A percentile compares a stretch with the other conserved stretches of the same genome.
phyloP scores from a whole-genome alignment of 2,888 invertebrate genomes.

The Apodemia duryi region DNA sequence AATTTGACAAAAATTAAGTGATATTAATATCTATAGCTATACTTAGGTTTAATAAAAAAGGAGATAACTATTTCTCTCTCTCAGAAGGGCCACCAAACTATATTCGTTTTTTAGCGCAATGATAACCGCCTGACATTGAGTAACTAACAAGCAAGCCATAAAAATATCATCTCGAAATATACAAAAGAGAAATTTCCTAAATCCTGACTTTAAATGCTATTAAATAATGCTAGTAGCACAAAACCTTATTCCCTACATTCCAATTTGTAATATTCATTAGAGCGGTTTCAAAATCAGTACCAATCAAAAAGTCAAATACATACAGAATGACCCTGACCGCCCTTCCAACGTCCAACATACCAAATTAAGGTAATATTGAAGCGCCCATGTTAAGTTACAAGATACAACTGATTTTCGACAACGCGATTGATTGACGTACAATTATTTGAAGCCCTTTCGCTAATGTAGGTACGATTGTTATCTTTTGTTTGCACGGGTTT shows the following conservation, averaged over 20 bases:
- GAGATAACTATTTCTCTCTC: no score
- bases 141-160: no score
- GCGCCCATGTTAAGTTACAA: conserved; percentile 29
- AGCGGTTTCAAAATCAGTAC: conserved; percentile 26
- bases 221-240: no score
- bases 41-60: no score
- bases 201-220: no score
- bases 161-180: no score
- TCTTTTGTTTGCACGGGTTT: conserved; percentile 53
- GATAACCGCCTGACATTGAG: no score
- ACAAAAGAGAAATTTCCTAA: no score
- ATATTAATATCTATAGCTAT: no score
- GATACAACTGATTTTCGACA: conserved; percentile 42
- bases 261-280: conserved; percentile 33
- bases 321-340: conserved; percentile 37
- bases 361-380: conserved; percentile 55
- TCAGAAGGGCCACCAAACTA: no score
- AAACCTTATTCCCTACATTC: conserved; percentile 21
- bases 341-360: conserved; percentile 48
- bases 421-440: conserved; percentile 59
- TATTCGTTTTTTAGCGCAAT: no score
- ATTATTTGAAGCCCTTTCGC: conserved; percentile 52
- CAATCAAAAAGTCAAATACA: conserved; percentile 33
- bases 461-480: conserved; percentile 50
- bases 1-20: no score